Percentiles rank a stretch among this genome's conserved stretches.
Evolutionary conservation across 2,888 invertebrate genomes (phyloP).

Genomic region (Encarsia formosa): DNA sequence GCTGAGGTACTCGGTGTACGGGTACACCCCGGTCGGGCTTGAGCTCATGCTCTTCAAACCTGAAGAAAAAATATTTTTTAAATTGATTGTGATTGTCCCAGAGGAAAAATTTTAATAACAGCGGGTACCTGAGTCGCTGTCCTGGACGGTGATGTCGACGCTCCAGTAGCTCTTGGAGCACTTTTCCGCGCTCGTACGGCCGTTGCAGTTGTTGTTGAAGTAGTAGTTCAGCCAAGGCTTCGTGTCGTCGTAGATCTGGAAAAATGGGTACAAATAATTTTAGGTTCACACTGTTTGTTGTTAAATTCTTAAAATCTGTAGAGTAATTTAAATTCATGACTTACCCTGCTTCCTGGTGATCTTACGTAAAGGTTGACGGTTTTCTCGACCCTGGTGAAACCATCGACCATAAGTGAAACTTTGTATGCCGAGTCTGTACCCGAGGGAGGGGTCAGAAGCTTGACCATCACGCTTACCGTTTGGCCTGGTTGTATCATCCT

Average conservation of each 20-base stretch:
- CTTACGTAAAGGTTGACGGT: conserved; percentile 38
- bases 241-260: conserved; percentile 51
- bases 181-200: conserved; percentile 53
- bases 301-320: no score
- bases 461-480: conserved; percentile 33
- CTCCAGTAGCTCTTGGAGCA: conserved; percentile 70
- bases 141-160: conserved; percentile 64
- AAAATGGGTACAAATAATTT: neutral
- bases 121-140: conserved; percentile 47
- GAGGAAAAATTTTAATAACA: neutral
- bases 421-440: conserved; percentile 29
- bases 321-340: conserved; percentile 15
- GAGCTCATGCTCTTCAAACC: conserved; percentile 45
- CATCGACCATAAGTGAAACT: conserved; percentile 36
- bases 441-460: conserved; percentile 32
- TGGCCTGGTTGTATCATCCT: conserved; percentile 26
- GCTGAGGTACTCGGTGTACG: conserved; percentile 61
- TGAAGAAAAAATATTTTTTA: conserved; percentile 25
- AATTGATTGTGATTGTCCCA: no score
- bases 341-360: conserved; percentile 28
- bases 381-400: conserved; percentile 38
- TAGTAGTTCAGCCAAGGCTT: conserved; percentile 61
- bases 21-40: conserved; percentile 56
- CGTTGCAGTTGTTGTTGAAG: conserved; percentile 64
- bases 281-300: neutral